Evolutionary conservation across 2,888 invertebrate genomes (phyloP).

Genomic region (Druceiella hillmani): DNA sequence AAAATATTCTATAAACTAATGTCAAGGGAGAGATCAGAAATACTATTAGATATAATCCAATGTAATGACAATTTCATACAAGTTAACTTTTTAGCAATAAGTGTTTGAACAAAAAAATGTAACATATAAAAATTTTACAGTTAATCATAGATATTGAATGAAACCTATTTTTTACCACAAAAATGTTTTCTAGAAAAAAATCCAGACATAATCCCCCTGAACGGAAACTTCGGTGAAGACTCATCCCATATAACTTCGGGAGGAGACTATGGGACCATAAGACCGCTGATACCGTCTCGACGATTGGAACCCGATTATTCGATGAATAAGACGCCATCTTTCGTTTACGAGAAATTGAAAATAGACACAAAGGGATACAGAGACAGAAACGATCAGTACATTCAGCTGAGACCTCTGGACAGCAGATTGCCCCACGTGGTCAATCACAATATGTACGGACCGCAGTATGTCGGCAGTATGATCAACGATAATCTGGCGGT

Average conservation of each 20-base stretch:
- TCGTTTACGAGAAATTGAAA: conserved; percentile 28
- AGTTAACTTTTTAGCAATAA: no score
- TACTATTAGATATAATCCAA: no score
- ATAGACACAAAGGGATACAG: conserved; percentile 38
- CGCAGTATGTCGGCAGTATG: no score
- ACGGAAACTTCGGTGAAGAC: conserved; percentile 46
- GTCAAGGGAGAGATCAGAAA: no score
- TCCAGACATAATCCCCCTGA: conserved; percentile 46
- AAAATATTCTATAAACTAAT: no score
- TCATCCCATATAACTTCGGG: conserved; percentile 45
- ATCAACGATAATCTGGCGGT: no score
- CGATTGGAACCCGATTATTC: conserved; percentile 5
- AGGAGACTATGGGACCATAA: conserved; percentile 42
- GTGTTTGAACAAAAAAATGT: no score
- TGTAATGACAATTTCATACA: no score
- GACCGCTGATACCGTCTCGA: conserved; percentile 39
- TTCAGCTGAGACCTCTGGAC: conserved; percentile 41
- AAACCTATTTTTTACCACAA: no score
- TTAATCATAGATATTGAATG: no score
- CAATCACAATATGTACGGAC: no score
- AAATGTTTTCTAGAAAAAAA: conserved; percentile 46
- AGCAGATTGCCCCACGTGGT: conserved; percentile 35
- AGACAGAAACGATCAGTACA: conserved; percentile 39
- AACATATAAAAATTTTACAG: no score
- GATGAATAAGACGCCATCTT: conserved; percentile 4